A percentile compares a stretch with the other conserved stretches of the same genome.
Conservation (phyloP, 2,797 vertebrate species). For the Vespertilio murinus region DNA sequence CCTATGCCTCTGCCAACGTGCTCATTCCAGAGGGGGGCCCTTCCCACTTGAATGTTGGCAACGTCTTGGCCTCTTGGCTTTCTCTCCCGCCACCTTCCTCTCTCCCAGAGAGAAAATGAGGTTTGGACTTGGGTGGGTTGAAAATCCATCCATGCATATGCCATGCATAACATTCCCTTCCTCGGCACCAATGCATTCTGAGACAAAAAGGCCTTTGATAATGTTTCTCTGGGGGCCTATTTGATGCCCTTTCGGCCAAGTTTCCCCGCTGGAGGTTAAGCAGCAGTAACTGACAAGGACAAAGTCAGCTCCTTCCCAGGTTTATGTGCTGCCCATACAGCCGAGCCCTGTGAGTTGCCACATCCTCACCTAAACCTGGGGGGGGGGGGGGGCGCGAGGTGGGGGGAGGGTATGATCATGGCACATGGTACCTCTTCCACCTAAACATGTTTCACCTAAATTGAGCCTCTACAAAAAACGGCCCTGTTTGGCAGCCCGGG, state of each 20-base stretch:
- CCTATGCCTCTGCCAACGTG: background rate
- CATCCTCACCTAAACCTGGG: background rate
- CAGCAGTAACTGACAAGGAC: background rate
- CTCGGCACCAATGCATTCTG: background rate
- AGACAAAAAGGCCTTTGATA: constrained; percentile 65
- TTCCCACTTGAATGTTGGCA: constrained; percentile 60
- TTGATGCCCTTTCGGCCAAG: constrained; percentile 31
- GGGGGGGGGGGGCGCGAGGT: no score
- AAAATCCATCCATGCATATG: constrained; percentile 54
- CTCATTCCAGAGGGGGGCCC: constrained; percentile 60
- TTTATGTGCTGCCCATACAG: background rate
- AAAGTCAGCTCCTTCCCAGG: background rate
- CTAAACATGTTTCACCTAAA: background rate
- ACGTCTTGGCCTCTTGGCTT: constrained; percentile 1
- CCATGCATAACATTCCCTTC: constrained; percentile 55
- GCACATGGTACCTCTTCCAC: background rate
- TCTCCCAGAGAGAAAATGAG: constrained; percentile 65
- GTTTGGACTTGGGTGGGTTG: constrained; percentile 55
- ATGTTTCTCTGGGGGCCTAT: constrained; percentile 1
- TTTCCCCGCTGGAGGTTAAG: background rate
- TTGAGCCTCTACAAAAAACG: constrained; percentile 43
- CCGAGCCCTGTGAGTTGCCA: background rate
- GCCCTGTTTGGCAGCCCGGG: background rate
- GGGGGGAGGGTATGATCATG: background rate
- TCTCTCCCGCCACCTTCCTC: constrained; percentile 56